A percentile compares a stretch with the other conserved stretches of the same genome.
phyloP scores from a whole-genome alignment of 1,140 invertebrate species.

The Drosophila sp. region DNA sequence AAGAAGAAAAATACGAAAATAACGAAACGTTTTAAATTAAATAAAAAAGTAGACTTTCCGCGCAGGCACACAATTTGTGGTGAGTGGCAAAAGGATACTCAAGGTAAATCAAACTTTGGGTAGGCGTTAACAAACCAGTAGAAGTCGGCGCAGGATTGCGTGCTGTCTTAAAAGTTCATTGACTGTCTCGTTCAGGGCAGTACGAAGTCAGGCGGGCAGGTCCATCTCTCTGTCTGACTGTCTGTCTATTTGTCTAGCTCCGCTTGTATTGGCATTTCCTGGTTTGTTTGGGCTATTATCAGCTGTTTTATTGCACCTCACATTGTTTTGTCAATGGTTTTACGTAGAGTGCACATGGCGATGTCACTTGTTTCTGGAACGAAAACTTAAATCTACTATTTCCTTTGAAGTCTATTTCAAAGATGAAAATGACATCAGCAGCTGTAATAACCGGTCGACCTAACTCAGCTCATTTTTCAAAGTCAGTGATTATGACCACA shows the following conservation, averaged over 20 bases:
- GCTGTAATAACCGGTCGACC: slow-evolving; percentile 74
- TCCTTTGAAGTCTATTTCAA: slow-evolving; percentile 23
- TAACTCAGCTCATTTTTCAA: slow-evolving; percentile 68
- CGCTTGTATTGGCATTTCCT: slow-evolving; percentile 61
- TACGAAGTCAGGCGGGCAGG: slow-evolving; percentile 24
- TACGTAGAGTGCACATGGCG: slow-evolving; percentile 28
- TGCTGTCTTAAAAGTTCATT: slow-evolving; percentile 74
- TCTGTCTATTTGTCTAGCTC: slow-evolving; percentile 11
- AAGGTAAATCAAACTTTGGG: slow-evolving; percentile 38
- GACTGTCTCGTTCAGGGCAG: slow-evolving; percentile 44
- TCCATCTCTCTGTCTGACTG: slow-evolving; percentile 20
- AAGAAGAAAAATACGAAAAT: slow-evolving; percentile 12
- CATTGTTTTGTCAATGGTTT: slow-evolving; percentile 72
- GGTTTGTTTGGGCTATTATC: slow-evolving; percentile 35
- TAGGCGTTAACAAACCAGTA: slow-evolving; percentile 49
- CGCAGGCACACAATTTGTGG: slow-evolving; percentile 35
- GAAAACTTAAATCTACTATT: slow-evolving; percentile 33
- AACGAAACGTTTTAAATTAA: slow-evolving; percentile 6
- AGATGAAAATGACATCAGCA: slow-evolving; percentile 71
- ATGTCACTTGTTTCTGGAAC: slow-evolving; percentile 55
- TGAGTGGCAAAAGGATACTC: slow-evolving; percentile 29
- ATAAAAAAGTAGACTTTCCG: slow-evolving; percentile 23
- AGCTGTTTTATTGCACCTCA: slow-evolving; percentile 52
- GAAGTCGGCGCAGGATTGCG: slow-evolving; percentile 45
- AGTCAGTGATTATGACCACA: slow-evolving; percentile 58